Conservation (phyloP, 2,113 vertebrate species). For the Seriola rivoliana region DNA sequence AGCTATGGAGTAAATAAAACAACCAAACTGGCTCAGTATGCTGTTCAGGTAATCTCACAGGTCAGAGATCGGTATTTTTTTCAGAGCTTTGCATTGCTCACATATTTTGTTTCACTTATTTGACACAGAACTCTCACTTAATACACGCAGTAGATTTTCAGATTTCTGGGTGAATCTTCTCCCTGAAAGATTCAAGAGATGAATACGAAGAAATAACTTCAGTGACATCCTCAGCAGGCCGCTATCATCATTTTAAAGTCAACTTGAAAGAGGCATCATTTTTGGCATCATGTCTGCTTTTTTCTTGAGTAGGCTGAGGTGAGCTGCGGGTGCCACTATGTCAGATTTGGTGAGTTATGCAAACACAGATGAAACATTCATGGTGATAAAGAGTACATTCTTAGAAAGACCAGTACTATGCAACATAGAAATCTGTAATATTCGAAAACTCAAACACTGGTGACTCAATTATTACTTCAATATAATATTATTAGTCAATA, state of each 20-base stretch:
- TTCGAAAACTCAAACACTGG: neutral
- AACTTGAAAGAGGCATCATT: neutral
- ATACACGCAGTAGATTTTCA: neutral
- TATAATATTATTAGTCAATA: neutral
- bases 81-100: constrained; percentile 14
- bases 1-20: constrained; percentile 68
- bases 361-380: neutral
- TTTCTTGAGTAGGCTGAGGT: neutral
- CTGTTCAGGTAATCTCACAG: constrained; percentile 49
- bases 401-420: neutral
- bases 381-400: neutral
- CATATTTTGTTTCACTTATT: constrained; percentile 12
- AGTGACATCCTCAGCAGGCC: neutral
- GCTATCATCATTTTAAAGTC: neutral
- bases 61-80: constrained; percentile 34
- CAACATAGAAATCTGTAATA: neutral
- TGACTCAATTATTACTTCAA: neutral
- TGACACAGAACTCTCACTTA: neutral
- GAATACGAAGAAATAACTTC: constrained; percentile 1
- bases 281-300: neutral
- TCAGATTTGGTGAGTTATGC: neutral
- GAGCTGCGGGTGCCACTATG: neutral
- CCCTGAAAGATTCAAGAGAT: neutral
- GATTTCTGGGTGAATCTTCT: constrained; percentile 5
- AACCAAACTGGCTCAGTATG: constrained; percentile 47